Percentiles rank a stretch among this genome's conserved stretches.
phyloP scores from a whole-genome alignment of 2,113 vertebrate genomes.

The Syngnathus floridae region DNA sequence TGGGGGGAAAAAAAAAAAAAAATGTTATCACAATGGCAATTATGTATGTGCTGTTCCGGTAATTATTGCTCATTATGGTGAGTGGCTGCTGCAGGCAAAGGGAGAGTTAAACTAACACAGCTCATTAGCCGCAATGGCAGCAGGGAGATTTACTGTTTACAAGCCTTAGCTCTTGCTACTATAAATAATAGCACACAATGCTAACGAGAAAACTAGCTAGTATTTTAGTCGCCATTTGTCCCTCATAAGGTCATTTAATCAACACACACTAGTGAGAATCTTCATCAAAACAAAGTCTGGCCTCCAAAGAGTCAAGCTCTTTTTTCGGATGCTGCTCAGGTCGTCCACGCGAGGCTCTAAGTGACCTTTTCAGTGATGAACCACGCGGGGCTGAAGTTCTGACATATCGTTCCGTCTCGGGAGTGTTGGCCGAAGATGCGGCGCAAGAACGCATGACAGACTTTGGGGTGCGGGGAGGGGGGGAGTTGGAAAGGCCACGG shows the following conservation, averaged over 20 bases:
- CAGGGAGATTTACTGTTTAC: slow-evolving; percentile 2
- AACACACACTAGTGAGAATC: slow-evolving; percentile 3
- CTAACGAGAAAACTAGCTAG: neutral
- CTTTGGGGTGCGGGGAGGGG: slow-evolving; percentile 10
- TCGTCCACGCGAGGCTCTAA: slow-evolving; percentile 36
- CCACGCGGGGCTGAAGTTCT: slow-evolving; percentile 39
- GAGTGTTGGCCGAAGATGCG: slow-evolving; percentile 53
- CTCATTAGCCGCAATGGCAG: slow-evolving; percentile 1
- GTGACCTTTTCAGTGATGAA: slow-evolving; percentile 70
- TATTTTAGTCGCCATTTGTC: neutral
- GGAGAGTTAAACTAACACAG: slow-evolving; percentile 1
- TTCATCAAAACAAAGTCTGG: slow-evolving; percentile 18
- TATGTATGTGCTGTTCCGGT: neutral
- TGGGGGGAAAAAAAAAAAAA: neutral
- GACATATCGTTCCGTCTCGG: slow-evolving; percentile 67
- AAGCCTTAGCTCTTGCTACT: neutral
- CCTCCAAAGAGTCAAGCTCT: slow-evolving; percentile 28
- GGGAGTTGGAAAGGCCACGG: slow-evolving; percentile 58
- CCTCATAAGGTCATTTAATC: neutral
- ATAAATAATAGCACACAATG: neutral
- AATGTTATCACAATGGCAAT: neutral
- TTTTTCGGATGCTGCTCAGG: slow-evolving; percentile 46
- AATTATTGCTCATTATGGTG: slow-evolving; percentile 1
- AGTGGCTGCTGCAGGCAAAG: slow-evolving; percentile 1
- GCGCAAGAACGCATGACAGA: slow-evolving; percentile 52